Evolutionary conservation across 2,797 vertebrate species (phyloP), one percentile per base, ranked within the genome.

Genomic region (Danio tinwini): DNA sequence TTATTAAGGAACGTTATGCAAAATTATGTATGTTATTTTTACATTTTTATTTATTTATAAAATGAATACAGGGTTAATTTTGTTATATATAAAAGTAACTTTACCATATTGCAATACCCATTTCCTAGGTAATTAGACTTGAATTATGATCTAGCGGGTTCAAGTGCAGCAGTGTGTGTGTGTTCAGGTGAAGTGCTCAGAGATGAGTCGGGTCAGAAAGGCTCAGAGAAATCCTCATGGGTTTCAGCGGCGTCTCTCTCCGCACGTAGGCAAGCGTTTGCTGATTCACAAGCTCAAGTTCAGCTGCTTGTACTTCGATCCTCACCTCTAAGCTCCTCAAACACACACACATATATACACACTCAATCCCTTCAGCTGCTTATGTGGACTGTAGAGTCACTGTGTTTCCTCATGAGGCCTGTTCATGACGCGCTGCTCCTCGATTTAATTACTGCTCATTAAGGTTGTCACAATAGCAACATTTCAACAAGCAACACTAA

Each of bases 231-330:
- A 29, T 29, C 29, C 29, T 29, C 29, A 29, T 80, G 29, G 44
- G 53, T 6, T 49, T 52, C 13, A 59, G 53, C 17, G 21, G 14
- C 69, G 76, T 50, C 65, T 81, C 68, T 45, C 39, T 61, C 77
- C 56, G 85, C 88, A 88, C 86, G 82, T 88, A 88, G 80, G 81
- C 87, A 85, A 71, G 16, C 0, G 17, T 12, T 81, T 77, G 10
- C 39, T 4, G 69, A 81, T 74, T 81, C 80, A 81, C 70, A 40
- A 78, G 82, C 68, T 73, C 78, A 83, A 81, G 78, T 81, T 80
- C 73, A 81, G 59, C 74, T 81, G 13, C 55, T 53, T 63, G 39
- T 21, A 50, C 76, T 79, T 82, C 59, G 64, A 78, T 76, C 63
- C 55, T 77, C 61, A 70, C 58, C 39, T 37, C 12, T 62, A 69